Percentiles rank a stretch among this genome's conserved stretches.
phyloP scores from a whole-genome alignment of 2,888 invertebrate species.

The Diachrysia chrysitis region DNA sequence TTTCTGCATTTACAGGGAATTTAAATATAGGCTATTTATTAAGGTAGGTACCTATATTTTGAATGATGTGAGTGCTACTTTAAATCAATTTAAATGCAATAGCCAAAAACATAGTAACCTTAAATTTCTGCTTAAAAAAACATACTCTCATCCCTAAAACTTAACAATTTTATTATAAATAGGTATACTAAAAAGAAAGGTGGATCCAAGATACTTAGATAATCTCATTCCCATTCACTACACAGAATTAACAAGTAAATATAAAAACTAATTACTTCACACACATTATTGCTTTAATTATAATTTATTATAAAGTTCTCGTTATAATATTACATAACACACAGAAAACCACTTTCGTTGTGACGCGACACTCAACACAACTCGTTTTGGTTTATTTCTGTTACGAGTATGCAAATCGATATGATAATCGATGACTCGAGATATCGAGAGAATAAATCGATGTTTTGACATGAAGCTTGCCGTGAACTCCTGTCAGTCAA shows the following conservation, averaged over 20 bases:
- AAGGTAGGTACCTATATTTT: no score
- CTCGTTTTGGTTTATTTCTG: slow-evolving; percentile 29
- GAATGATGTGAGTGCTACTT: no score
- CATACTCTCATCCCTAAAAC: background rate
- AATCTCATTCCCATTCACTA: slow-evolving; percentile 40
- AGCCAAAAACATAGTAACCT: no score
- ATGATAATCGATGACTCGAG: slow-evolving; percentile 21
- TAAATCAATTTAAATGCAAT: no score
- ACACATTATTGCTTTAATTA: slow-evolving; percentile 32
- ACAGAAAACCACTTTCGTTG: slow-evolving; percentile 52
- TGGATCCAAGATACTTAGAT: slow-evolving; percentile 31
- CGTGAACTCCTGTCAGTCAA: slow-evolving; percentile 8
- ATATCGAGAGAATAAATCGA: slow-evolving; percentile 15
- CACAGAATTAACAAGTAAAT: slow-evolving; percentile 36
- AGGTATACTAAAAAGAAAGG: slow-evolving; percentile 14
- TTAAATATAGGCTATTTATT: background rate
- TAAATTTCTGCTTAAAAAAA: no score
- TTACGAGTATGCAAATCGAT: slow-evolving; percentile 45
- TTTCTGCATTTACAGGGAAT: background rate
- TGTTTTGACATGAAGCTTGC: slow-evolving; percentile 27
- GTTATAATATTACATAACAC: slow-evolving; percentile 43
- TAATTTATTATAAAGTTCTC: slow-evolving; percentile 41
- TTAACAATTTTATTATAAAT: background rate
- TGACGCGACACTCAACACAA: slow-evolving; percentile 25
- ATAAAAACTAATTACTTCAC: slow-evolving; percentile 35